Evolutionary conservation across 2,113 vertebrate species (phyloP).

Genomic region (human (Homo sapiens)): GRCh38 chr12:116748501-116749000

Average conservation of each 20-base stretch:
- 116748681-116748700: background rate
- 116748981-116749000: background rate
- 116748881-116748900: background rate
- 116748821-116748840: background rate
- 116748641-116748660: background rate
- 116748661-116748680: background rate
- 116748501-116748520: background rate
- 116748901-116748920: conserved; percentile 9
- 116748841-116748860: background rate
- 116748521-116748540: background rate
- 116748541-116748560: background rate
- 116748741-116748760: background rate
- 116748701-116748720: background rate
- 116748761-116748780: background rate
- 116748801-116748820: background rate
- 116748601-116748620: background rate
- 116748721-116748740: background rate
- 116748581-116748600: background rate
- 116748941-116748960: background rate
- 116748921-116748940: background rate
- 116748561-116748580: background rate
- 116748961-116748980: background rate
- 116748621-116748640: background rate
- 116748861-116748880: background rate
- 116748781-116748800: background rate